Conservation (phyloP, 2,113 vertebrate species). For the Candoia aspera region DNA sequence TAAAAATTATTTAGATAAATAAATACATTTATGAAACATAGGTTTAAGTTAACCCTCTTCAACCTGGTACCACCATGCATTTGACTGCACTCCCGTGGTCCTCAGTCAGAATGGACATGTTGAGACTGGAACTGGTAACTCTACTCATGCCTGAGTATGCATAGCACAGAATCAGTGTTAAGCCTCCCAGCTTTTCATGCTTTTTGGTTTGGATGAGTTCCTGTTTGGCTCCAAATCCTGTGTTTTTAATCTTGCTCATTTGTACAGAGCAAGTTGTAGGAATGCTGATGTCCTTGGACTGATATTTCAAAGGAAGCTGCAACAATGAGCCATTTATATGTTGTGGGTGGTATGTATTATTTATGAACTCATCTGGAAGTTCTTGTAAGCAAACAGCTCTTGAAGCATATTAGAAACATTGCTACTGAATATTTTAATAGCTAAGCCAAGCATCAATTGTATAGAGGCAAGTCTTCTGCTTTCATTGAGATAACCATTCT, state of each 20-base stretch:
- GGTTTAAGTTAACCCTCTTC: background rate
- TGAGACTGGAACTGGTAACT: background rate
- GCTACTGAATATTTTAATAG: conserved; percentile 24
- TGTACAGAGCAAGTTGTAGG: background rate
- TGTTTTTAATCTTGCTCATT: background rate
- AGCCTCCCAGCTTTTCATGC: background rate
- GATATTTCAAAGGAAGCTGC: conserved; percentile 11
- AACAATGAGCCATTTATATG: conserved; percentile 5
- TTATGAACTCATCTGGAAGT: conserved; percentile 30
- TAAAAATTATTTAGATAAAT: background rate
- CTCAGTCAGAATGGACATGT: background rate
- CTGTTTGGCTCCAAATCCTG: background rate
- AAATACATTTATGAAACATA: background rate
- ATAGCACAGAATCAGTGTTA: background rate
- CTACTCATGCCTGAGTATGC: background rate
- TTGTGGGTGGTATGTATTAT: conserved; percentile 20
- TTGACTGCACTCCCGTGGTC: background rate
- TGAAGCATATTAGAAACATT: background rate
- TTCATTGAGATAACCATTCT: background rate
- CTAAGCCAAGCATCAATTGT: background rate
- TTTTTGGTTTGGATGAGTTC: background rate
- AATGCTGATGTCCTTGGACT: background rate
- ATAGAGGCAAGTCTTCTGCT: background rate
- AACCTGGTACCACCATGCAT: background rate
- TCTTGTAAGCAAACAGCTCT: background rate